A percentile compares a stretch with the other conserved stretches of the same genome.
These are phyloP conservation scores for Tragelaphus strepsiceros DNA, from an alignment of 2,113 vertebrate genomes.

Conservation along the genomic window DNA sequence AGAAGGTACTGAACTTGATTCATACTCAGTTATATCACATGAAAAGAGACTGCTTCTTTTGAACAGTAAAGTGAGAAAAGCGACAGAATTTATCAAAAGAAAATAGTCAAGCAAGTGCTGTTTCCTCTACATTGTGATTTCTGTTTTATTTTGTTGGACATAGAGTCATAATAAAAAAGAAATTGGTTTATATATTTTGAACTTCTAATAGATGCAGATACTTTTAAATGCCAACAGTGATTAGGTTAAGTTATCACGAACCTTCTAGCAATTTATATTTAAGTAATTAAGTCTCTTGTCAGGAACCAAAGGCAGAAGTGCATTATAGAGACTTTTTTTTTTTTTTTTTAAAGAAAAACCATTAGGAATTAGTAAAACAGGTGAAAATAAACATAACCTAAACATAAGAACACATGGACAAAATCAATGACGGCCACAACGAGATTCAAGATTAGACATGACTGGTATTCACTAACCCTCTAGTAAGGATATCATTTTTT, in stretches of 20 bases:
- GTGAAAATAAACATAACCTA: slow-evolving; percentile 19
- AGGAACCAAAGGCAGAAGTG: neutral
- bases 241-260: slow-evolving; percentile 3
- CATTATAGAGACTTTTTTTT: neutral
- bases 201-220: neutral
- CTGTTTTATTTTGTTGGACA: neutral
- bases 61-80: neutral
- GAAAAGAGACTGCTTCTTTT: neutral
- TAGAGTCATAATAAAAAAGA: neutral
- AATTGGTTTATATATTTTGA: neutral
- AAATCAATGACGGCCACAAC: neutral
- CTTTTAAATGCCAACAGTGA: neutral
- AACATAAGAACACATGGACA: neutral
- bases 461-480: neutral
- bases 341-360: neutral
- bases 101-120: neutral
- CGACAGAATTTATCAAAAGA: neutral
- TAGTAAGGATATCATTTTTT: neutral
- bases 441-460: slow-evolving; percentile 13
- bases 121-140: neutral
- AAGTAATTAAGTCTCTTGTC: slow-evolving; percentile 10
- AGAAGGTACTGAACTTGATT: neutral
- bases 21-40: neutral
- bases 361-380: neutral
- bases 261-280: slow-evolving; percentile 20